Conservation (phyloP, 2,888 invertebrate genomes). For the Parascotia fuliginaria region DNA sequence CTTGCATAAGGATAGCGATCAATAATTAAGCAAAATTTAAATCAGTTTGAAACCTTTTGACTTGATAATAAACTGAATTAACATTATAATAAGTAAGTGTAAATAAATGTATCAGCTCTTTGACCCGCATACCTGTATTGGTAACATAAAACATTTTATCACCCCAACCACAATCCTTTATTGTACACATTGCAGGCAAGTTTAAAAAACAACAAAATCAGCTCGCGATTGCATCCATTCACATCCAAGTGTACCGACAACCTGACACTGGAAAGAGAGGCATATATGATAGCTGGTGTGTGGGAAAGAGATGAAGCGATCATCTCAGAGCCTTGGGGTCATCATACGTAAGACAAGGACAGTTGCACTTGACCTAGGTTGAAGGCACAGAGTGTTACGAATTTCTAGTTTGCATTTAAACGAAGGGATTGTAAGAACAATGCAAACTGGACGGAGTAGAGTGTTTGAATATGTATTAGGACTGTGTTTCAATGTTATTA, state of each 20-base stretch:
- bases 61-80: neutral
- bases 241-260: slow-evolving; percentile 21
- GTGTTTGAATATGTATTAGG: too few relatives aligned
- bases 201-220: slow-evolving; percentile 11
- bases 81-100: neutral
- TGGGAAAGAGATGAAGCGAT: slow-evolving; percentile 17
- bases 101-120: neutral
- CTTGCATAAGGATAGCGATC: too few relatives aligned
- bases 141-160: slow-evolving; percentile 23
- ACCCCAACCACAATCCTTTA: slow-evolving; percentile 17
- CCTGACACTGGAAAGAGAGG: slow-evolving; percentile 24
- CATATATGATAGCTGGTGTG: neutral
- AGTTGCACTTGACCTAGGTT: slow-evolving; percentile 38
- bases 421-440: too few relatives aligned
- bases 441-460: too few relatives aligned
- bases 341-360: slow-evolving; percentile 35
- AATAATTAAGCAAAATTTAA: too few relatives aligned
- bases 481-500: too few relatives aligned
- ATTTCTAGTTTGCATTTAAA: slow-evolving; percentile 9
- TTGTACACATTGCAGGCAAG: neutral
- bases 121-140: slow-evolving; percentile 19
- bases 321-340: slow-evolving; percentile 37
- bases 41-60: too few relatives aligned
- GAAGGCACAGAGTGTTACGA: slow-evolving; percentile 15
- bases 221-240: slow-evolving; percentile 32